Base-by-base conservation (phyloP, 53 echinoderm and acorn worm genomes). In the Luidia sarsii region DNA sequence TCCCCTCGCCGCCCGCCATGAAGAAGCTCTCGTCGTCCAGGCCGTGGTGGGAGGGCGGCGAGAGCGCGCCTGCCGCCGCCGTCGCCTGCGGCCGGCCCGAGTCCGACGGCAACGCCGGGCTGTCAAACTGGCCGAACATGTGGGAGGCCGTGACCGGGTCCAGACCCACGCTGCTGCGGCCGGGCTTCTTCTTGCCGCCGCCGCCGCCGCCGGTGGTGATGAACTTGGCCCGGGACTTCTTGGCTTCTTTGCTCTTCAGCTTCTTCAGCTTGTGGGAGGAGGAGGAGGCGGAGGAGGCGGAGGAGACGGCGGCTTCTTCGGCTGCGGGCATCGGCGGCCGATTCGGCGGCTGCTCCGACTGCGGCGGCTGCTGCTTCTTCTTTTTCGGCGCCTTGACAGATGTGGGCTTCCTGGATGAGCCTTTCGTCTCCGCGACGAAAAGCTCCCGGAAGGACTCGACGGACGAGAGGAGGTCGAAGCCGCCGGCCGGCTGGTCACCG, bases 151-250 rank as follows among this genome's bases (percentile, higher is more conserved):
- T 77, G 14, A 77, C 61, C 5, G 77, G 77, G 10, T 77, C 77
- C 31, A 77, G 45, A 25, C 77, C 77, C 3, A 77, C 46, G 41
- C 19, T 77, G 41, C 19, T 77, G 45, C 48, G 61, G 13, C 82
- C 65, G n/a, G 80, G 81, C 36, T 89, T 85, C 71, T 81, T 80
- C 16, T 71, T 89, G n/a, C n/a, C n/a, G n/a, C n/a, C n/a, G n/a
- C n/a, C n/a, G n/a, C n/a, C n/a, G n/a, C n/a, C n/a, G 38, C 80
- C 85, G 16, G 73, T 49, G 39, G 34, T 67, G 54, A 74, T 86
- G n/a, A 75, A 55, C 50, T 73, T 84, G 15, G 82, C 82, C 65
- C 70, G 75, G 31, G 61, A 77, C 39, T 90, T 90, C 60, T 90
- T 89, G 32, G 49, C 72, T 15, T 82, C 82, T 52, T 90, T 82